Evolutionary conservation across 2,888 invertebrate genomes (phyloP).

Genomic region (Melinopterus prodromus): DNA sequence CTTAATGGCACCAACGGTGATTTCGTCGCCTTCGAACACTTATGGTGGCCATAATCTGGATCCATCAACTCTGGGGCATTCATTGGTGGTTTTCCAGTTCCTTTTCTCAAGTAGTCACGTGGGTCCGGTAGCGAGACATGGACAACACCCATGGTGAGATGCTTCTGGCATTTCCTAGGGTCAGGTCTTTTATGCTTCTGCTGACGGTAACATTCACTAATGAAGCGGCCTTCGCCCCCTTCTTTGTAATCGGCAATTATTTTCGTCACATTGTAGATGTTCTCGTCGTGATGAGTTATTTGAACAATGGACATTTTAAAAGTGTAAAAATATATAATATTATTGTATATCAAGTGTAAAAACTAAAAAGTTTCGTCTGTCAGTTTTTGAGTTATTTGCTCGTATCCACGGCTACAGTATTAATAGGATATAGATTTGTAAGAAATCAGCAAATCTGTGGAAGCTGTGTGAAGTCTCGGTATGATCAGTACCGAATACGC

Average conservation of each 20-base stretch:
- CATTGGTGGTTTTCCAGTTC: conserved; percentile 47
- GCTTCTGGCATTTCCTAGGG: conserved; percentile 55
- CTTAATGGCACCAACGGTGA: conserved; percentile 47
- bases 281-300: conserved; percentile 72
- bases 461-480: too few species aligned
- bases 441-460: too few species aligned
- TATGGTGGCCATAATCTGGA: conserved; percentile 34
- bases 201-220: conserved; percentile 51
- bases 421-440: too few species aligned
- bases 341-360: neutral
- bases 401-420: neutral
- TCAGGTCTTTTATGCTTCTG: conserved; percentile 54
- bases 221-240: conserved; percentile 54
- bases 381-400: neutral
- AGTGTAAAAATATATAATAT: conserved; percentile 13
- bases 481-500: too few species aligned
- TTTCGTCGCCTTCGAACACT: conserved; percentile 29
- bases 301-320: conserved; percentile 70
- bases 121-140: conserved; percentile 69
- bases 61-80: conserved; percentile 29
- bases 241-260: conserved; percentile 40
- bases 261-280: conserved; percentile 68
- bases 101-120: conserved; percentile 69
- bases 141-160: conserved; percentile 73
- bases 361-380: neutral